phyloP scores from a whole-genome alignment of 2,888 invertebrate species.

The Sympetrum striolatum region DNA sequence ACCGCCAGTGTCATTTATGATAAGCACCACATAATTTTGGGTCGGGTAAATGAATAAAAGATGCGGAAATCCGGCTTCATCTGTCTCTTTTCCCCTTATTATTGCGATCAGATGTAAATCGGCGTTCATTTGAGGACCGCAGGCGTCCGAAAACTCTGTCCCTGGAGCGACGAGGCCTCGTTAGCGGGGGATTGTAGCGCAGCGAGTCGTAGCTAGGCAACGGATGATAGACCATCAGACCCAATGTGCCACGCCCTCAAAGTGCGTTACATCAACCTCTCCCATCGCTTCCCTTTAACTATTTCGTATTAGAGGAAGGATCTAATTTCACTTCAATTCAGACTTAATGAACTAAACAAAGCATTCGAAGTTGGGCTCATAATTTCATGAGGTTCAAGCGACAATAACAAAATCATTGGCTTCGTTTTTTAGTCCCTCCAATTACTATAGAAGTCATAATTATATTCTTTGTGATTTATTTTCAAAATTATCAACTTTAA shows the following conservation, averaged over 20 bases:
- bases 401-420: no score
- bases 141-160: conserved; percentile 35
- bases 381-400: no score
- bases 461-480: no score
- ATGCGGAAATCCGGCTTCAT: neutral
- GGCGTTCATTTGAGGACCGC: conserved; percentile 34
- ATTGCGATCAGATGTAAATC: conserved; percentile 33
- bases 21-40: neutral
- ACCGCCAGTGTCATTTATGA: neutral
- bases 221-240: neutral
- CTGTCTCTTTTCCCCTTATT: conserved; percentile 6
- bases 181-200: conserved; percentile 25
- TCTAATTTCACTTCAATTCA: no score
- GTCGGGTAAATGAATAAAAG: neutral
- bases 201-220: neutral
- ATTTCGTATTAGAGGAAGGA: no score
- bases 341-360: no score
- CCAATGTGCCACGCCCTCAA: neutral
- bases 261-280: no score
- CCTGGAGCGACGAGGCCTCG: conserved; percentile 32
- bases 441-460: no score
- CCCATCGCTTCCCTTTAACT: no score
- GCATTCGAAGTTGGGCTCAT: no score
- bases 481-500: no score
- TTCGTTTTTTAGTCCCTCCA: no score